A percentile compares a stretch with the other conserved stretches of the same genome.
phyloP scores from a whole-genome alignment of 2,113 vertebrate genomes.

The Sphyrna mokarran region DNA sequence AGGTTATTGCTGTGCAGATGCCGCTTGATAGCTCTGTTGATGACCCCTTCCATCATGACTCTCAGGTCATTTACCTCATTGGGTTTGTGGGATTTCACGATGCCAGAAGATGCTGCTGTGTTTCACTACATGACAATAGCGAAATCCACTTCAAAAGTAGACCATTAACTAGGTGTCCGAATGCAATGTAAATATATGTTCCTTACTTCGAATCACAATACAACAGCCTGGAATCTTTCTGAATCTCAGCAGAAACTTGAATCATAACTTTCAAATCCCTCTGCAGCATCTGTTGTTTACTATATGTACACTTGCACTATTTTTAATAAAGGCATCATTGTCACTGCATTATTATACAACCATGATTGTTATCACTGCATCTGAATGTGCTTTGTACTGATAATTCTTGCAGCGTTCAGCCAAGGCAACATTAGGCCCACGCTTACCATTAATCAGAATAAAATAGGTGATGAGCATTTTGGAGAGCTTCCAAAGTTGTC shows the following conservation, averaged over 20 bases:
- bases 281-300: not conserved
- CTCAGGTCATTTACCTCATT: not conserved
- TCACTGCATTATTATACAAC: not conserved
- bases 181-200: not conserved
- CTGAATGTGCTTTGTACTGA: not conserved
- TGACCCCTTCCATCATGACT: too few relatives aligned
- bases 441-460: not conserved
- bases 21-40: too few relatives aligned
- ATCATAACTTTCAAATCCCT: not conserved
- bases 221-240: not conserved
- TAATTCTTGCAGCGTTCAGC: not conserved
- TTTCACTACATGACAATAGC: not conserved
- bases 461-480: conserved; percentile 7
- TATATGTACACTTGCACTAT: not conserved
- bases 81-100: not conserved
- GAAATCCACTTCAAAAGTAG: not conserved
- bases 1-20: too few relatives aligned
- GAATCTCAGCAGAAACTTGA: not conserved
- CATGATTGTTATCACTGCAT: not conserved
- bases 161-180: not conserved
- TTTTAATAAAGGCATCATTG: not conserved
- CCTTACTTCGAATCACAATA: not conserved
- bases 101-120: not conserved
- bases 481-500: conserved; percentile 26
- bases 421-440: not conserved